Conservation (phyloP, 1,140 invertebrate genomes). For the Amyelois transitella region DNA sequence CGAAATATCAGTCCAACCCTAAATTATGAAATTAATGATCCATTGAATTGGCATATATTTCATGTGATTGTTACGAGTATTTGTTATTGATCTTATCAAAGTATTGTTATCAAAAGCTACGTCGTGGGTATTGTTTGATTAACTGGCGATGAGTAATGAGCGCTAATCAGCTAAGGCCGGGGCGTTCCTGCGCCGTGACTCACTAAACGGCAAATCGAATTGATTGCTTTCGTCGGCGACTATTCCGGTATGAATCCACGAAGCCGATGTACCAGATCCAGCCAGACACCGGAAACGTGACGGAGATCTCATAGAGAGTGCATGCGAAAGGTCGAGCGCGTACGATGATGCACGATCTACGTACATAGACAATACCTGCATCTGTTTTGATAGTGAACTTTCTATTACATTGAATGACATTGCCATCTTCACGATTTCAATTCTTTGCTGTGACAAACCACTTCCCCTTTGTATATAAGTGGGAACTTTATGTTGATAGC, state of each 20-base stretch:
- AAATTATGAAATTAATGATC: not conserved
- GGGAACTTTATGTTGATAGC: not conserved
- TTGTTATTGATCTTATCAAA: conserved; percentile 17
- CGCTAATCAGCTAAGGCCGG: conserved; percentile 49
- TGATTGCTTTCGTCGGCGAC: conserved; percentile 31
- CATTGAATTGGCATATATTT: not conserved
- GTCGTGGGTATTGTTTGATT: conserved; percentile 39
- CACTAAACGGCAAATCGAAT: conserved; percentile 34
- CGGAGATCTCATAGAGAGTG: not conserved
- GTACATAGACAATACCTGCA: not conserved
- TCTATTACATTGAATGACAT: not conserved
- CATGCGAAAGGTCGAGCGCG: conserved; percentile 43
- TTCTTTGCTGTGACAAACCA: too few species aligned
- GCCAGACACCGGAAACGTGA: conserved; percentile 37
- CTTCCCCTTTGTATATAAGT: too few species aligned
- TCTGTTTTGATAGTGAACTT: not conserved
- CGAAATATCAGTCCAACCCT: too few species aligned
- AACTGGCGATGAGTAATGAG: conserved; percentile 52
- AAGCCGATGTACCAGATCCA: conserved; percentile 12
- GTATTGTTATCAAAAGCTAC: conserved; percentile 32
- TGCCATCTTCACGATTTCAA: too few species aligned
- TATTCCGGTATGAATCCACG: conserved; percentile 48
- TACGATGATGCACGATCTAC: not conserved
- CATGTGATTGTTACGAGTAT: too few species aligned
- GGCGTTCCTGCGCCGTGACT: conserved; percentile 56